phyloP scores from a whole-genome alignment of 1,140 invertebrate genomes.

The Caenorhabditis tropicalis region DNA sequence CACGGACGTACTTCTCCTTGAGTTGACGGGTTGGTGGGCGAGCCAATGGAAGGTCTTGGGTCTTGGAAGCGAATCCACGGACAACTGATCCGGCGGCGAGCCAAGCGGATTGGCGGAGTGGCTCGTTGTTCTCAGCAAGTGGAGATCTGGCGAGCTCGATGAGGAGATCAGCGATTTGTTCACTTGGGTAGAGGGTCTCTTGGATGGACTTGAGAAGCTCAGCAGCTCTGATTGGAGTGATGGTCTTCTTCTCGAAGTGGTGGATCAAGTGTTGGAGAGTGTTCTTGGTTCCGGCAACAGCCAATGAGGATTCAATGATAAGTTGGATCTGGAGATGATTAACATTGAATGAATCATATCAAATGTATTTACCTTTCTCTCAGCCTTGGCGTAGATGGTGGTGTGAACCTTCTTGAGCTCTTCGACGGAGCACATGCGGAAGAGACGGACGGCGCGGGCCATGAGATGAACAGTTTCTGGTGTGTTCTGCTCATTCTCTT shows the following conservation, averaged over 20 bases:
- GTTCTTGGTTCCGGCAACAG: slow-evolving; percentile 57
- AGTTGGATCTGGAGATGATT: background rate
- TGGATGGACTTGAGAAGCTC: slow-evolving; percentile 49
- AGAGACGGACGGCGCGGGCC: slow-evolving; percentile 52
- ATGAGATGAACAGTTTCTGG: slow-evolving; percentile 53
- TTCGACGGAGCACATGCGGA: slow-evolving; percentile 51
- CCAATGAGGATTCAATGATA: slow-evolving; percentile 53
- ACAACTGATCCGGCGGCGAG: slow-evolving; percentile 50
- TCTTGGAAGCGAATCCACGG: slow-evolving; percentile 25
- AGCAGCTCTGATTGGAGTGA: slow-evolving; percentile 53
- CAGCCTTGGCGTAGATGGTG: slow-evolving; percentile 41
- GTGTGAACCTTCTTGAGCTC: slow-evolving; percentile 56
- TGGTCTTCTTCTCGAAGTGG: slow-evolving; percentile 41
- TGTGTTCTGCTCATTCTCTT: slow-evolving; percentile 39
- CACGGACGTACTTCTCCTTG: slow-evolving; percentile 33
- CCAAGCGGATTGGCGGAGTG: slow-evolving; percentile 47
- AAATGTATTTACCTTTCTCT: slow-evolving; percentile 45
- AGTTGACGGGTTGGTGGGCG: background rate
- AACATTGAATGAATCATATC: background rate
- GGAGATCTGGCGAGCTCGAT: slow-evolving; percentile 2
- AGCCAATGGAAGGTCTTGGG: slow-evolving; percentile 30
- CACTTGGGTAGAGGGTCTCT: slow-evolving; percentile 40
- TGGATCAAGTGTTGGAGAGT: slow-evolving; percentile 54
- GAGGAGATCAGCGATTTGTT: slow-evolving; percentile 42
- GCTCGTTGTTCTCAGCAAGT: background rate